Base-by-base conservation (phyloP, 2,888 invertebrate genomes). In the Coenonympha arcania region DNA sequence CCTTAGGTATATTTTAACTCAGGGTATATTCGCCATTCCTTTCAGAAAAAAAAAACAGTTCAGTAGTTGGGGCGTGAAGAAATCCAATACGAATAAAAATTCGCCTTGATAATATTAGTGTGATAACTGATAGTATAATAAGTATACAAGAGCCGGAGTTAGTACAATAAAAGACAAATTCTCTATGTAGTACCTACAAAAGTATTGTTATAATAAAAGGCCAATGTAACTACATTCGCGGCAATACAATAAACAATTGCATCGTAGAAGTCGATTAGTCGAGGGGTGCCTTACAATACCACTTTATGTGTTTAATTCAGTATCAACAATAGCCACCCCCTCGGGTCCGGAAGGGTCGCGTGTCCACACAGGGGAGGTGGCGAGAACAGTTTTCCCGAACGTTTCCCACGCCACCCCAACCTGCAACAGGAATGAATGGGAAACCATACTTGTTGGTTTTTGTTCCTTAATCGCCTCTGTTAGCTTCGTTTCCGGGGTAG, bases 401-500 rank as follows among this genome's bases (percentile, higher is more conserved):
- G 71, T 70, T 85, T 84, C 85, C 85, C 85, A 84, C 84, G 83
- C 73, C 66, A 64, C 69, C 72, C 77, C 76, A 57, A 64, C 26
- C 36, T 63, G 63, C 55, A 65, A 71, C 72, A 73, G 73, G 79
- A 79, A 80, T 64, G 53, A 63, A 71, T 71, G 75, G 73, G 81
- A 81, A 81, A 76, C 76, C 76, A 67, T 66, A 74, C 76, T 80
- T 82, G 79, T 82, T 79, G 79, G 76, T 77, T 81, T 39, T 74
- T 76, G 75, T 76, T 72, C 70, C 71, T 69, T 71, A 71, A 73
- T 75, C 70, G 69, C 72, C 69, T 72, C 62, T 63, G 69, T 70
- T 64, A 66, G 66, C 68, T 63, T 66, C 66, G 58, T 76, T 79
- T 82, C 83, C 83, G 83, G 79, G 64, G 46, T n/a, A n/a, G n/a